Evolutionary conservation across 2,888 invertebrate genomes (phyloP), one percentile per base, ranked within the genome.

Genomic region (Polia nebulosa): DNA sequence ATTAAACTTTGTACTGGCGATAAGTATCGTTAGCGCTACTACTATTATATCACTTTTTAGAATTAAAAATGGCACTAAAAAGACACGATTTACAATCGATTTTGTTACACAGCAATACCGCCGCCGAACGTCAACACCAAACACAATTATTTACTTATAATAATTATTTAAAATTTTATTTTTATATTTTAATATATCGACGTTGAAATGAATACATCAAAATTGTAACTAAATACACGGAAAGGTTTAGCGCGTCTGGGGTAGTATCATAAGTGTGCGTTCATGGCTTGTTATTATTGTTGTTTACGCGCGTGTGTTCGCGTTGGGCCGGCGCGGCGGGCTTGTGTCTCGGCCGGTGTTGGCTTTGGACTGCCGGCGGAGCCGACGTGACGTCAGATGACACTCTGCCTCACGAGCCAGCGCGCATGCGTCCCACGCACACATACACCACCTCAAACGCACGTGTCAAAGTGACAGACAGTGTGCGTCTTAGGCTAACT

Each of bases 1-100:
- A 89, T 92, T 91, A 89, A 92, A 92, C 88, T 95, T 95, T 95
- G 95, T 95, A 95, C 95, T 95, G 88, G 94, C 94, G 88, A 92
- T 89, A 88, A 92, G 87, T 92, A 91, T 88, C 87, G 85, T 90
- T 90, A 89, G 91, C 90, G 88, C 90, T 91, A 91, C 87, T 81
- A 82, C 85, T 89, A 91, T 86, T 82, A 79, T 85, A 80, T 88
- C 91, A 92, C 89, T 91, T 89, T 89, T 91, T 91, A 90, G 81
- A 90, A 90, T 88, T 82, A 83, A 73, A 89, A 94, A 95, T 95
- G 94, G 95, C 95, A 95, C 95, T 93, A 93, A 94, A 94, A 95
- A 95, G 94, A 95, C 95, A 95, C 95, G 93, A 89, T 92, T 90
- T 87, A 87, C 81, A 89, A 89, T 88, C 89, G 88, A 89, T 86